Evolutionary conservation across 2,113 vertebrate genomes (phyloP).

Genomic region (Sapayoa aenigma): DNA sequence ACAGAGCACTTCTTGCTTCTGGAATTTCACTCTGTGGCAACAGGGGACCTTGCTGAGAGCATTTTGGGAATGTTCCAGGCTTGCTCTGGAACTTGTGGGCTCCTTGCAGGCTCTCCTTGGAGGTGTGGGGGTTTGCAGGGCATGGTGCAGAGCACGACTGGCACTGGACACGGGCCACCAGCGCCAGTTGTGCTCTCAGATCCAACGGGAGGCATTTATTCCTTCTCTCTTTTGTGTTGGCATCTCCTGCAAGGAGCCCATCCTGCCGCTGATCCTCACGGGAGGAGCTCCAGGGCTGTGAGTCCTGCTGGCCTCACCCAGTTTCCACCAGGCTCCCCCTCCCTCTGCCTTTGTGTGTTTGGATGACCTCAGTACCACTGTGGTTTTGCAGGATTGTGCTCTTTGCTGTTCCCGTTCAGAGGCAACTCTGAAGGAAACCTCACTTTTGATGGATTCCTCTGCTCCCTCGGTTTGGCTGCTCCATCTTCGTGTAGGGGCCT

Average conservation of each 20-base stretch:
- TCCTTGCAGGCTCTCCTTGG: neutral
- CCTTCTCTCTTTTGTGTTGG: neutral
- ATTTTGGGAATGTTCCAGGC: accelerated
- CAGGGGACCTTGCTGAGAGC: neutral
- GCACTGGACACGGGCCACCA: accelerated
- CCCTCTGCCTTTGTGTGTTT: neutral
- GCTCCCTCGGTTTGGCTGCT: no score
- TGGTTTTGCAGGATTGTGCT: neutral
- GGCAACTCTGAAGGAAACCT: neutral
- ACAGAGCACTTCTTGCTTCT: neutral
- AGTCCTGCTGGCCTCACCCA: neutral
- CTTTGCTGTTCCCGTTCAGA: neutral
- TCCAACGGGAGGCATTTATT: no score
- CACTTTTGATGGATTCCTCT: neutral
- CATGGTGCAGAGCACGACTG: neutral
- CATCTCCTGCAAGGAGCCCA: accelerated
- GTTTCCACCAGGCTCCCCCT: neutral
- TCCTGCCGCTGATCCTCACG: accelerated
- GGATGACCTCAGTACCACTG: neutral
- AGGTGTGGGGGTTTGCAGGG: neutral
- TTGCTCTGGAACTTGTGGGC: neutral
- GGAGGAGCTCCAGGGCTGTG: neutral
- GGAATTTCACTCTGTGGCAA: neutral
- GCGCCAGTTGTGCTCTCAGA: neutral
- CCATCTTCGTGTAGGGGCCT: neutral